Base-by-base conservation (phyloP, 2,888 invertebrate genomes). In the Atherix ibis region DNA sequence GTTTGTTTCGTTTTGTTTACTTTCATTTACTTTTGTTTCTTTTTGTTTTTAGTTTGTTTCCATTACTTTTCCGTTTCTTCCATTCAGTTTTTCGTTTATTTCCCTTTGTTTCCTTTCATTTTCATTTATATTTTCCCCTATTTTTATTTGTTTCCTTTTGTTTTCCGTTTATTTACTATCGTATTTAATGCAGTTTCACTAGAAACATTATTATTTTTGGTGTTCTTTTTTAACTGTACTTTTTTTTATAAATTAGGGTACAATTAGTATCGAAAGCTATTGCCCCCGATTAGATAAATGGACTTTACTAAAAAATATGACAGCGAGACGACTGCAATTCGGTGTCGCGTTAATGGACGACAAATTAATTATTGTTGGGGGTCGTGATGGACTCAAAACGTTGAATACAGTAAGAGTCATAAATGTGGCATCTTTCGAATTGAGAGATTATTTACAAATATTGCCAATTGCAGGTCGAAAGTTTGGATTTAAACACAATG, bases 351-450 rank as follows among this genome's bases (percentile, higher is more conserved):
- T 89, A 16, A 69, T 84, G 56, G 78, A 76, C 43, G 74, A 78
- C 44, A 85, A 84, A 55, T 66, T 92, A 14, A 72, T 83, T 40
- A 77, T 92, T 19, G 88, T 88, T 2, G 91, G 91, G 10, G 92
- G 92, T 10, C 68, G 92, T 37, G 91, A 92, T 59, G 92, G 92
- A 12, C 68, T 92, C 17, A 92, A 92, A 64, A 92, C 92, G 2
- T 64, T 94, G n/a, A 91, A 87, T 52, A 79, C 83, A 31, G 89
- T 72, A 48, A 48, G 39, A n/a, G n/a, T n/a, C n/a, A n/a, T n/a
- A n/a, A n/a, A n/a, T n/a, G n/a, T n/a, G n/a, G n/a, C n/a, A n/a
- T n/a, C n/a, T n/a, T n/a, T n/a, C n/a, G n/a, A n/a, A n/a, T n/a
- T n/a, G n/a, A n/a, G n/a, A n/a, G n/a, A n/a, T n/a, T n/a, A n/a